A percentile compares a stretch with the other conserved stretches of the same genome.
phyloP scores from a whole-genome alignment of 2,888 invertebrate species.

The Coelinius sp. region DNA sequence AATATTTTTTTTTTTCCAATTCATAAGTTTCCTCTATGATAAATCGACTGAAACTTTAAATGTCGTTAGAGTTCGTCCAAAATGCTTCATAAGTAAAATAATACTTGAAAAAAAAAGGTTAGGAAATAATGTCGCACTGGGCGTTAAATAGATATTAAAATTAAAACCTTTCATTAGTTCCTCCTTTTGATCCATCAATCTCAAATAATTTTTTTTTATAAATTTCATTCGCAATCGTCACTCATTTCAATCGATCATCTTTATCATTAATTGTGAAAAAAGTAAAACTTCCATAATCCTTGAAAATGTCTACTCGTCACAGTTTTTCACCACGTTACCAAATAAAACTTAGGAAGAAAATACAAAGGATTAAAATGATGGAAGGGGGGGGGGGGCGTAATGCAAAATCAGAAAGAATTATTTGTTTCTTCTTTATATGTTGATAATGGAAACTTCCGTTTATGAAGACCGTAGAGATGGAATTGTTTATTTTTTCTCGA shows the following conservation, averaged over 20 bases:
- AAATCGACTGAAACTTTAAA: background rate
- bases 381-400: constrained; percentile 8
- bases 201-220: background rate
- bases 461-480: constrained; percentile 10
- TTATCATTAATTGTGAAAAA: background rate
- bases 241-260: background rate
- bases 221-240: background rate
- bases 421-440: constrained; percentile 12
- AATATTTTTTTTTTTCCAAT: constrained; percentile 14
- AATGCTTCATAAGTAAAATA: constrained; percentile 21
- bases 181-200: background rate
- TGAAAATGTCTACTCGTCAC: background rate
- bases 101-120: constrained; percentile 27
- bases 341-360: background rate
- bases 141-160: constrained; percentile 7
- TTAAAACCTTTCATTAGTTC: background rate
- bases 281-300: background rate
- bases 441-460: constrained; percentile 4
- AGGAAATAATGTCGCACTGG: background rate
- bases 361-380: constrained; percentile 20
- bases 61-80: constrained; percentile 28
- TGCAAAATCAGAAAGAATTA: constrained; percentile 24
- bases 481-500: constrained; percentile 10
- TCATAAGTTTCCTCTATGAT: constrained; percentile 13
- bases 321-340: background rate